A percentile compares a stretch with the other conserved stretches of the same genome.
phyloP scores from a whole-genome alignment of 2,888 invertebrate genomes.

The Stenodema calcarata region DNA sequence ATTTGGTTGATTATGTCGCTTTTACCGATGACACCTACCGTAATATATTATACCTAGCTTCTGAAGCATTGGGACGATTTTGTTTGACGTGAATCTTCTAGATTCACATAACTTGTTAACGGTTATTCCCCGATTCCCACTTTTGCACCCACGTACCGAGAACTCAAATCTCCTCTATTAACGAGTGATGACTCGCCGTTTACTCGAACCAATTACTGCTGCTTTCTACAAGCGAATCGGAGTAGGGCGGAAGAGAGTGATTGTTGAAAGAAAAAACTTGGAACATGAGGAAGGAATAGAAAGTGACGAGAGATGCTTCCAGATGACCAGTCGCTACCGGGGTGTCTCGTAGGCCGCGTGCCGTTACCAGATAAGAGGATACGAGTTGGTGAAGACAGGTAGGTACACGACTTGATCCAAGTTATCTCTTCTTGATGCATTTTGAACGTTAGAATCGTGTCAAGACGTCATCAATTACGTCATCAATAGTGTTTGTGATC shows the following conservation, averaged over 20 bases:
- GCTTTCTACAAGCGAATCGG: neutral
- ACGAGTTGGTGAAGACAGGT: neutral
- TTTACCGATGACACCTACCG: too few relatives aligned
- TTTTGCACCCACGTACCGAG: too few relatives aligned
- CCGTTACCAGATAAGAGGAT: neutral
- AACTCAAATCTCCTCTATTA: neutral
- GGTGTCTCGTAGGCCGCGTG: neutral
- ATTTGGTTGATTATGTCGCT: too few relatives aligned
- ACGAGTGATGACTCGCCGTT: neutral
- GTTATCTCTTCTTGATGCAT: too few relatives aligned
- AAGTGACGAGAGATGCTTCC: neutral
- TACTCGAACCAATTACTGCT: neutral
- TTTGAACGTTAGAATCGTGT: too few relatives aligned
- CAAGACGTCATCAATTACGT: too few relatives aligned
- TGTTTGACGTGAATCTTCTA: too few relatives aligned
- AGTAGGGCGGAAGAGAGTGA: neutral
- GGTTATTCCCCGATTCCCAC: too few relatives aligned
- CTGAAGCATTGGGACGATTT: too few relatives aligned
- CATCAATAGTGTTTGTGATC: too few relatives aligned
- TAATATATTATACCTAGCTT: too few relatives aligned
- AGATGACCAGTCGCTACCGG: neutral
- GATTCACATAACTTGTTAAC: too few relatives aligned
- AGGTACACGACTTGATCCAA: neutral
- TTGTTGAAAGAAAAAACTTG: neutral
- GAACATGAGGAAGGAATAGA: neutral